phyloP scores from a whole-genome alignment of 2,113 vertebrate genomes.

The Corythornis cristatus region DNA sequence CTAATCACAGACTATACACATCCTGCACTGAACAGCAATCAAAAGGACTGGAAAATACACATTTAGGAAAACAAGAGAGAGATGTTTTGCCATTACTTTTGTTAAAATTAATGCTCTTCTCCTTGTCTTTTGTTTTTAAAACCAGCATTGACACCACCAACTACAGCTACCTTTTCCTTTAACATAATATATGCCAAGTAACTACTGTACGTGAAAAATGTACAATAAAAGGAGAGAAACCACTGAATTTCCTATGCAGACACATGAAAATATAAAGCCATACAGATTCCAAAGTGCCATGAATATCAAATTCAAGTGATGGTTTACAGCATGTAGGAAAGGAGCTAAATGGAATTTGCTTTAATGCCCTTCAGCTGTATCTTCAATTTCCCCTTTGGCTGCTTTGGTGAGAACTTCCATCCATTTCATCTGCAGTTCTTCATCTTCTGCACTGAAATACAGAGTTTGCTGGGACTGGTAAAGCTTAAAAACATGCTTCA shows the following conservation, averaged over 20 bases:
- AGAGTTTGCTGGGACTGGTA: slow-evolving; percentile 82
- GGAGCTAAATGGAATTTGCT: slow-evolving; percentile 24
- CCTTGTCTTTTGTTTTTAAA: slow-evolving; percentile 28
- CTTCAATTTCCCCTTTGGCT: slow-evolving; percentile 68
- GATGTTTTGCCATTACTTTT: slow-evolving; percentile 31
- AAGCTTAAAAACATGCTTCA: slow-evolving; percentile 80
- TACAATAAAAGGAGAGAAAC: slow-evolving; percentile 50
- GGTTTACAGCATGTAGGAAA: slow-evolving; percentile 73
- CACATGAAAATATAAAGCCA: slow-evolving; percentile 72
- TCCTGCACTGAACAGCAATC: slow-evolving; percentile 76
- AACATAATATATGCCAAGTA: slow-evolving; percentile 49
- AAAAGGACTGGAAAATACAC: slow-evolving; percentile 71
- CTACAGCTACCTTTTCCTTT: slow-evolving; percentile 59
- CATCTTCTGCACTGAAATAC: slow-evolving; percentile 82
- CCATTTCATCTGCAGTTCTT: slow-evolving; percentile 84
- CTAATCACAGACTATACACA: slow-evolving; percentile 84
- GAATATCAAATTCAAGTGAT: slow-evolving; percentile 86
- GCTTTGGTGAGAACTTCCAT: slow-evolving; percentile 81
- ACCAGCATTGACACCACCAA: slow-evolving; percentile 51
- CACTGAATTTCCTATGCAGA: slow-evolving; percentile 55
- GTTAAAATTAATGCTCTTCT: slow-evolving; percentile 62
- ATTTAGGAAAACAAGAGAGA: slow-evolving; percentile 71
- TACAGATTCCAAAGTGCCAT: slow-evolving; percentile 84
- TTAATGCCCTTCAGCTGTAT: slow-evolving; percentile 68
- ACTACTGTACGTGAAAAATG: slow-evolving; percentile 59